phyloP scores from a whole-genome alignment of 1,140 invertebrate species.

The Drosophila kepulauana region DNA sequence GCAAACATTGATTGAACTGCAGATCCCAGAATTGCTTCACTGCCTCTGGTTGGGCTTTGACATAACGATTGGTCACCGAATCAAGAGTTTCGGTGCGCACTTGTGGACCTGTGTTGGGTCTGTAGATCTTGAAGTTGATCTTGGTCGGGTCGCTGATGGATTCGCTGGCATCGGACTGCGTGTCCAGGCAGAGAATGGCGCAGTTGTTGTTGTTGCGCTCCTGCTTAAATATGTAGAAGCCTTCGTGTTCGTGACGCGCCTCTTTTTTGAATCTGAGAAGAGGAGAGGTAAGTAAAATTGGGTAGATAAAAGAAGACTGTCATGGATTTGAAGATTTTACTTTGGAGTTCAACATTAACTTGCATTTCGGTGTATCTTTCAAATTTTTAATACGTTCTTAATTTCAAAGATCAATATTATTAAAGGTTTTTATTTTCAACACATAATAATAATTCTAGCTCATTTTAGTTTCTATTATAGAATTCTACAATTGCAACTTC shows the following conservation, averaged over 20 bases:
- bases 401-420: too few relatives aligned
- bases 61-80: slow-evolving; percentile 56
- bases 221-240: slow-evolving; percentile 59
- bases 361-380: too few relatives aligned
- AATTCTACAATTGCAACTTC: too few relatives aligned
- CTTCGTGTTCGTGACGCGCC: slow-evolving; percentile 38
- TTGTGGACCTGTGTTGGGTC: slow-evolving; percentile 67
- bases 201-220: slow-evolving; percentile 54
- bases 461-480: too few relatives aligned
- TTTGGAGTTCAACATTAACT: too few relatives aligned
- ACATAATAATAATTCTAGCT: too few relatives aligned
- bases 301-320: too few relatives aligned
- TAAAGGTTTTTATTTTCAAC: too few relatives aligned
- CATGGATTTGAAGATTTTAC: too few relatives aligned
- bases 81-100: slow-evolving; percentile 55
- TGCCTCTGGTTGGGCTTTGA: slow-evolving; percentile 37
- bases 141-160: slow-evolving; percentile 12
- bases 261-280: slow-evolving; percentile 45
- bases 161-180: background rate
- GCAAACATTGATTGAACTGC: slow-evolving; percentile 55
- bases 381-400: too few relatives aligned
- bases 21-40: slow-evolving; percentile 44
- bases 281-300: background rate
- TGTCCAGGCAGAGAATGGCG: slow-evolving; percentile 56
- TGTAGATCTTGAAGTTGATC: slow-evolving; percentile 52